Evolutionary conservation across 2,888 invertebrate genomes (phyloP).

Genomic region (Heliothis peltigera): DNA sequence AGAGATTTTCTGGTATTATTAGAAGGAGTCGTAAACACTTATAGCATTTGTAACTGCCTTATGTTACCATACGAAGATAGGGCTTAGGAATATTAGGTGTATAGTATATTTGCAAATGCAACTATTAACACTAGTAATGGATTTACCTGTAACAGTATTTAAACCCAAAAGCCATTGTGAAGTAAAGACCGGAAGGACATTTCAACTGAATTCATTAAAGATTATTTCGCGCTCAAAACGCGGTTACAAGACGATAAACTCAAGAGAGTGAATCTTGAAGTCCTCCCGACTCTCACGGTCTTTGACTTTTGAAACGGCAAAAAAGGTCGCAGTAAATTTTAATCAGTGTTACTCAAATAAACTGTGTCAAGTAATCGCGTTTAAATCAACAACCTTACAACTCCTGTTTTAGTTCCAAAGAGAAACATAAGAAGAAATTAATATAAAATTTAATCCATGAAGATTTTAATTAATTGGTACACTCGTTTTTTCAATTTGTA

Average conservation of each 20-base stretch:
- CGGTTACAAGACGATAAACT: background rate
- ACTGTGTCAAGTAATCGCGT: constrained; percentile 13
- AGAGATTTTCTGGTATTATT: background rate
- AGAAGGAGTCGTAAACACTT: too few species aligned
- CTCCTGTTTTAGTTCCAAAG: constrained; percentile 18
- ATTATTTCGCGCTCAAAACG: background rate
- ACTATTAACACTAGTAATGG: too few species aligned
- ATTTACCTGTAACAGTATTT: too few species aligned
- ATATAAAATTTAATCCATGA: constrained; percentile 15
- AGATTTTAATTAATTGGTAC: constrained; percentile 29
- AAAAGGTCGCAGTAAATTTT: background rate
- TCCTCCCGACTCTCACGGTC: too few species aligned
- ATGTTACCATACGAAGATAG: too few species aligned
- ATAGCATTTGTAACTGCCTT: too few species aligned
- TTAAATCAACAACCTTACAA: constrained; percentile 3
- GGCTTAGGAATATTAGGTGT: too few species aligned
- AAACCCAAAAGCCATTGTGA: too few species aligned
- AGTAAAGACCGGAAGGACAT: background rate
- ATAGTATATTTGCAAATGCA: too few species aligned
- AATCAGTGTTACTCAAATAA: constrained; percentile 15
- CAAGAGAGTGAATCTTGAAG: background rate
- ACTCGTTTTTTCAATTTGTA: constrained; percentile 17
- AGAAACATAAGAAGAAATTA: constrained; percentile 15
- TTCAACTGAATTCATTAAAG: background rate
- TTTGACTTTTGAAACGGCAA: background rate